Conservation (phyloP, 2,797 vertebrate species). For the Anguilla marmorata region DNA sequence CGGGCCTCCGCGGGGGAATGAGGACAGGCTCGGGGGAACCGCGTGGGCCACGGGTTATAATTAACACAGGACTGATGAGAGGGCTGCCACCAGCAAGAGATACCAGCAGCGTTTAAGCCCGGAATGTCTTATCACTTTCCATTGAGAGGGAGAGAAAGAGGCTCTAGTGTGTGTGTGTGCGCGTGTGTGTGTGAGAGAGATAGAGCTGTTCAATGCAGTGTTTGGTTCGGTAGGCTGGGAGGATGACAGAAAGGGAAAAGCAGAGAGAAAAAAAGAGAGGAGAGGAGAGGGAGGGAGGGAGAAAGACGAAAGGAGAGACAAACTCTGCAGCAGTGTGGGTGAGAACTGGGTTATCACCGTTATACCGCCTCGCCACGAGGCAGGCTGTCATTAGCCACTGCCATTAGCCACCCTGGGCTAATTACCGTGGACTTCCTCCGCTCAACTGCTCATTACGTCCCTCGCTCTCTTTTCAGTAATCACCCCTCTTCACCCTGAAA, state of each 20-base stretch:
- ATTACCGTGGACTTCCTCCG: constrained; percentile 46
- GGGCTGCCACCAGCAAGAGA: neutral
- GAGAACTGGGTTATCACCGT: constrained; percentile 44
- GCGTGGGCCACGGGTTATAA: constrained; percentile 49
- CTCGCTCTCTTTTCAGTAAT: constrained; percentile 26
- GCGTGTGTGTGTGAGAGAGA: neutral
- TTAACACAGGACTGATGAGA: constrained; percentile 18
- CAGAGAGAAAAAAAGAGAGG: neutral
- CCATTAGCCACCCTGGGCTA: constrained; percentile 43
- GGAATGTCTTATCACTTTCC: constrained; percentile 5
- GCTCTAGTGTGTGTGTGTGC: neutral
- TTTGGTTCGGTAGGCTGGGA: neutral
- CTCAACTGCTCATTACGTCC: constrained; percentile 36
- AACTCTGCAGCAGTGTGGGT: constrained; percentile 32
- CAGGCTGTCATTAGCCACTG: constrained; percentile 58
- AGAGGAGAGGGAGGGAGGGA: neutral
- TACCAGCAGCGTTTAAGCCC: neutral
- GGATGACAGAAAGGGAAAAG: too few relatives aligned
- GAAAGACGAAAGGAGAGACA: neutral
- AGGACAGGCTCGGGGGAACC: constrained; percentile 43
- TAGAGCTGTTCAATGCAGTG: neutral
- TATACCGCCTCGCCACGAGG: constrained; percentile 36
- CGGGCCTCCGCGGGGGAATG: constrained; percentile 69
- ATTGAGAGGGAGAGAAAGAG: neutral
- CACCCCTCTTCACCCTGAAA: constrained; percentile 25